Evolutionary conservation across 2,888 invertebrate genomes (phyloP).

Genomic region (Brachyptera putata): DNA sequence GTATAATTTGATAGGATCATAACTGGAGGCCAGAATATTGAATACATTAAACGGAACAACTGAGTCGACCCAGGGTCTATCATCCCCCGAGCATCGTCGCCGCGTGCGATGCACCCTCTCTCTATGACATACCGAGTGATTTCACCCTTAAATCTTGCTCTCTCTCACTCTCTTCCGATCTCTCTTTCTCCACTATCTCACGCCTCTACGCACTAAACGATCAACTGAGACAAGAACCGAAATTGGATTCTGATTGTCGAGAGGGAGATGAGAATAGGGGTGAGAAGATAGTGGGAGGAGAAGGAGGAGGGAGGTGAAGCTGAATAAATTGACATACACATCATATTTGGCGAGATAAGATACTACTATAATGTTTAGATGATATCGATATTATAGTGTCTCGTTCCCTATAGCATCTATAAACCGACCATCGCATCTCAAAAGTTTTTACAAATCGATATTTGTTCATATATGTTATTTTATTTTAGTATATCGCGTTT

Average conservation of each 20-base stretch:
- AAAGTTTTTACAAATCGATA: no score
- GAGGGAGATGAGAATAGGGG: background rate
- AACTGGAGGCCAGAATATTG: conserved; percentile 29
- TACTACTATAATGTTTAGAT: background rate
- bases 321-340: conserved; percentile 29
- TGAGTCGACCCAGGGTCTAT: conserved; percentile 7
- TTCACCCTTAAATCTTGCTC: conserved; percentile 29
- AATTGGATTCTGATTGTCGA: conserved; percentile 33
- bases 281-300: background rate
- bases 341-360: conserved; percentile 23
- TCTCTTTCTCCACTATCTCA: conserved; percentile 26
- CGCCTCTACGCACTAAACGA: conserved; percentile 24
- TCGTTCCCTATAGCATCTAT: no score
- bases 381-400: no score
- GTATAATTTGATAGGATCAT: conserved; percentile 29
- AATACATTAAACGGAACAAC: conserved; percentile 26
- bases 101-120: background rate
- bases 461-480: no score
- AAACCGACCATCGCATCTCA: no score
- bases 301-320: background rate
- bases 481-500: no score
- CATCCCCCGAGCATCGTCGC: conserved; percentile 1
- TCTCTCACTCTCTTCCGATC: no score
- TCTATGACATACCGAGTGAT: conserved; percentile 25
- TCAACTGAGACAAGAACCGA: conserved; percentile 11